A percentile compares a stretch with the other conserved stretches of the same genome.
Conservation (phyloP, 2,113 vertebrate genomes). For the Entelurus aequoreus region DNA sequence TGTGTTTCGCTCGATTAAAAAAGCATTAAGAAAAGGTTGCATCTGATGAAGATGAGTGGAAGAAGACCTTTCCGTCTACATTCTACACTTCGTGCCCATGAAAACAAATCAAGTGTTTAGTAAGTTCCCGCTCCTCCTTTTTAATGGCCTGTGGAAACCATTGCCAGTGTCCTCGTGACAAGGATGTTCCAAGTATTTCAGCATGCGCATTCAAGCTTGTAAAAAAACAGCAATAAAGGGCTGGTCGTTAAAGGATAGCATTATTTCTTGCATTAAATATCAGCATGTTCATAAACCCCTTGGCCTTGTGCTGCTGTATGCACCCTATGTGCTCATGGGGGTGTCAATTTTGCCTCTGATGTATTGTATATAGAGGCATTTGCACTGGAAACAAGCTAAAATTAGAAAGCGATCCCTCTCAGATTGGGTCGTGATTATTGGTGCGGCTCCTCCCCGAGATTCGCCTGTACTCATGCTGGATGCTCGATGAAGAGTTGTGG, state of each 20-base stretch:
- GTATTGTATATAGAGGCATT: constrained; percentile 18
- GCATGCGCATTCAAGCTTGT: background rate
- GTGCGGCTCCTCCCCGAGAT: constrained; percentile 29
- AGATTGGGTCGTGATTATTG: constrained; percentile 23
- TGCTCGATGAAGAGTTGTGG: constrained; percentile 48
- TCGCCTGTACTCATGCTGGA: constrained; percentile 28
- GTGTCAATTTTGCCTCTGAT: background rate
- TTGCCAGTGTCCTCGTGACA: background rate
- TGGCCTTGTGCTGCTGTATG: no score
- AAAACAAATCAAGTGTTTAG: background rate
- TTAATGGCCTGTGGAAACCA: background rate
- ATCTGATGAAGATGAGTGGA: no score
- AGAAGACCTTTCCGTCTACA: background rate
- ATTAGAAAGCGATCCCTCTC: constrained; percentile 28
- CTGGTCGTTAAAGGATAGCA: no score
- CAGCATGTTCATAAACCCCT: background rate
- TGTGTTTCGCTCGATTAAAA: no score
- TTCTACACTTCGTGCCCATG: background rate
- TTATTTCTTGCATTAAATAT: background rate
- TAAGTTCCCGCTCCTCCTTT: background rate
- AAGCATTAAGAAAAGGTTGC: no score
- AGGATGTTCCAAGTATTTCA: background rate
- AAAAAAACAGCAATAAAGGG: background rate
- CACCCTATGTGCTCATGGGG: background rate
- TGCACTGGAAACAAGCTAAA: constrained; percentile 25